phyloP scores from a whole-genome alignment of 2,113 vertebrate genomes.

The Entelurus aequoreus region DNA sequence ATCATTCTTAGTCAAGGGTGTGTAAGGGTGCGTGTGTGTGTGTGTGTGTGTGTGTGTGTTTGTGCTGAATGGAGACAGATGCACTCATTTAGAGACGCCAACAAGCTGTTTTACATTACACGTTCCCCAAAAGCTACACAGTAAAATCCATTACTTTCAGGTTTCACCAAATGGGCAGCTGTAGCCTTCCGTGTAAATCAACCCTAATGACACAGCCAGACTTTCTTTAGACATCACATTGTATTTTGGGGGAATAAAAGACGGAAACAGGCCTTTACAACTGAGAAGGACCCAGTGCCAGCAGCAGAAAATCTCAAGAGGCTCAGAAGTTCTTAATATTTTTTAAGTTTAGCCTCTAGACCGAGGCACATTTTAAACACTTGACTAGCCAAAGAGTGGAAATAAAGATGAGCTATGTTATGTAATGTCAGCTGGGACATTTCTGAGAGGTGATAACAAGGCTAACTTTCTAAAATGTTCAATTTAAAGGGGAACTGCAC shows the following conservation, averaged over 20 bases:
- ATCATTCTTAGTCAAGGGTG: conserved; percentile 23
- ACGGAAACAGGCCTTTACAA: not conserved
- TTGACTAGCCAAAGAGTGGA: not conserved
- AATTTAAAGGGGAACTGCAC: too few species aligned
- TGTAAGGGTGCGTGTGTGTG: conserved; percentile 2
- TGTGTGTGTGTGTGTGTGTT: conserved; percentile 13
- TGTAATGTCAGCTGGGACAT: conserved; percentile 1
- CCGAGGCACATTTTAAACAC: conserved; percentile 7
- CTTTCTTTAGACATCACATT: not conserved
- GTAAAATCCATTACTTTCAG: conserved; percentile 42
- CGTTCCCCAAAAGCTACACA: conserved; percentile 39
- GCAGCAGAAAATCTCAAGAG: not conserved
- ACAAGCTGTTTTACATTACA: conserved; percentile 57
- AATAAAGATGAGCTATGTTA: conserved; percentile 3
- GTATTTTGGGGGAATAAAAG: not conserved
- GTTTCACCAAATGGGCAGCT: conserved; percentile 31
- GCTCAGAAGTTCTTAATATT: conserved; percentile 1
- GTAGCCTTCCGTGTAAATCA: conserved; percentile 21
- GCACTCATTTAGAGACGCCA: conserved; percentile 48
- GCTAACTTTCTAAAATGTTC: not conserved
- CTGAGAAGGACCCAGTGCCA: not conserved
- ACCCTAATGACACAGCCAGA: conserved; percentile 12
- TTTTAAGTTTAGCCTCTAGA: not conserved
- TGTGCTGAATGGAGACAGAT: conserved; percentile 20
- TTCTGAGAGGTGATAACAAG: conserved; percentile 5